Base-by-base conservation (phyloP, 2,113 vertebrate species). In the Myotis davidii region DNA sequence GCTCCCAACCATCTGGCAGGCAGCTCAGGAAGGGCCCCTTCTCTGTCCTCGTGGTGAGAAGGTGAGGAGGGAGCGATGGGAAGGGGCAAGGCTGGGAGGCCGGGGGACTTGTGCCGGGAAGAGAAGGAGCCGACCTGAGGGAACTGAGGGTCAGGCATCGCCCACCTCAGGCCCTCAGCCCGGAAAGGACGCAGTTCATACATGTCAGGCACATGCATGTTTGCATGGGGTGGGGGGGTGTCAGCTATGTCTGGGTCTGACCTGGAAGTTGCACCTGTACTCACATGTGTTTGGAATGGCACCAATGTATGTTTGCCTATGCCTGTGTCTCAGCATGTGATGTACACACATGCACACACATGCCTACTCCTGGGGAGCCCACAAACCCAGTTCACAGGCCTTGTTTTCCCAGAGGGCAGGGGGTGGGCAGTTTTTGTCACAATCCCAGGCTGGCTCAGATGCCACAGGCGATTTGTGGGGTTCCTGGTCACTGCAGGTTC, bases 401-500 rank as follows among this genome's bases (percentile, higher is more conserved):
- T 59, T 67, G 39, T 27, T 85, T 90, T 86, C 81, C 23, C 67
- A 72, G 67, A 54, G 54, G 21, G 0, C 21, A 11, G 45, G 45
- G 54, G 18, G 18, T 76, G 3, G 0, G 27, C 27, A 32, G 21
- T 37, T 76, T 27, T 94, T 74, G 34, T 64, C 42, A 69, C 34
- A 92, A 39, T 67, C 21, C 78, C 45, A 77, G 34, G 27, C 32
- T 48, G 42, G 69, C 64, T 70, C 34, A 78, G 65, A 90, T 85
- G 69, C 81, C 18, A 0, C 0, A 20, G 76, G 48, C 81, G 94
- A 94, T 73, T 93, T 96, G 94, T 61, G 59, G 65, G 74, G 81
- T 85, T 84, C 76, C 42, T 32, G 27, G 85, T 52, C 64, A 70
- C 74, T 48, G 42, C 42, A 45, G 85, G 42, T 48, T 96, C 96